Conservation (phyloP, 2,888 invertebrate species). For the Koerneria pararmatus region DNA sequence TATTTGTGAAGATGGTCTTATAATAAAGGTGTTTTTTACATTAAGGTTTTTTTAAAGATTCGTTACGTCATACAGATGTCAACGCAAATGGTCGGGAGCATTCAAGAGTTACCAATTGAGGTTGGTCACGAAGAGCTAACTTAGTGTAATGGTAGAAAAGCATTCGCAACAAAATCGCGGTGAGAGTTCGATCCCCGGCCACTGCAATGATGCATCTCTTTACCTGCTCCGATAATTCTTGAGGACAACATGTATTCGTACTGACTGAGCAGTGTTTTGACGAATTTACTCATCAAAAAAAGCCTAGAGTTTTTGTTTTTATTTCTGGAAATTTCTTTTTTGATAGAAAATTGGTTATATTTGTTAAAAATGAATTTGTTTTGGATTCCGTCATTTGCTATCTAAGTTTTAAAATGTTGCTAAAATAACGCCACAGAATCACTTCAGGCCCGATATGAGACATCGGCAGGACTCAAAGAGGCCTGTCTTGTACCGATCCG, state of each 20-base stretch:
- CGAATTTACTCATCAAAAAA: not conserved
- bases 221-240: conserved; percentile 1
- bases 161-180: too few relatives aligned
- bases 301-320: not conserved
- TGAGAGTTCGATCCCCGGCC: conserved; percentile 5
- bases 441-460: too few relatives aligned
- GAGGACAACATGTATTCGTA: conserved; percentile 17
- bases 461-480: conserved; percentile 4
- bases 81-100: conserved; percentile 37
- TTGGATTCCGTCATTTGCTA: too few relatives aligned
- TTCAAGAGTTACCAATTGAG: conserved; percentile 33
- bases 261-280: conserved; percentile 20
- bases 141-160: too few relatives aligned
- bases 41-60: too few relatives aligned
- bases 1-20: too few relatives aligned
- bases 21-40: too few relatives aligned
- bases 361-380: too few relatives aligned
- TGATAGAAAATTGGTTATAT: too few relatives aligned
- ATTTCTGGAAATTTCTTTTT: not conserved
- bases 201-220: not conserved
- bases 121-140: conserved; percentile 19
- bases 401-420: too few relatives aligned
- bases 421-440: too few relatives aligned
- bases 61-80: conserved; percentile 35
- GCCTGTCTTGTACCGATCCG: conserved; percentile 25